Conservation (phyloP, 2,113 vertebrate species). For the human (Homo sapiens) region GRCh38 chr1:225337001-225337500, state of each 20-base stretch:
- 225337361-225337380: conserved; percentile 80
- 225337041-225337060: not conserved
- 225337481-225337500: conserved; percentile 80
- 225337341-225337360: conserved; percentile 82
- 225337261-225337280: conserved; percentile 79
- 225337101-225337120: not conserved
- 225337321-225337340: conserved; percentile 76
- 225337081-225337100: not conserved
- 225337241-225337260: not conserved
- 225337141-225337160: not conserved
- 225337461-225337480: conserved; percentile 74
- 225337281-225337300: conserved; percentile 80
- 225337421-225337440: conserved; percentile 62
- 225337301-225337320: conserved; percentile 80
- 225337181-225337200: not conserved
- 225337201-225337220: no score
- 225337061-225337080: not conserved
- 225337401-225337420: conserved; percentile 74
- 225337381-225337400: conserved; percentile 79
- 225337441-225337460: conserved; percentile 71
- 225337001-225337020: not conserved
- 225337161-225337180: not conserved
- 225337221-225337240: not conserved
- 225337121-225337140: not conserved
- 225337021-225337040: not conserved